Conservation (phyloP, 2,888 invertebrate genomes). For the Nemoura dubitans region DNA sequence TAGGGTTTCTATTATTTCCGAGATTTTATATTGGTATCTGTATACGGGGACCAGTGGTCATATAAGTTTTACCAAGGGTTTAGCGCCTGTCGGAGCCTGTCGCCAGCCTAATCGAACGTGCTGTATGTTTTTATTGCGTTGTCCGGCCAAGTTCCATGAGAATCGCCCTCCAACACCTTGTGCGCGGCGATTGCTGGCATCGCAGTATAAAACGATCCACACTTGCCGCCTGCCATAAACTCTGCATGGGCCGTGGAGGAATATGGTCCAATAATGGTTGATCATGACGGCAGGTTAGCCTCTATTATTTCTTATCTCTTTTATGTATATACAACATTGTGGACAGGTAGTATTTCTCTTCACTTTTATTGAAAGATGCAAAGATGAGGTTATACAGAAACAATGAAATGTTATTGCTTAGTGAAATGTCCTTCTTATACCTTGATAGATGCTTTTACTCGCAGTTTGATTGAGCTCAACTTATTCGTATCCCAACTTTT, state of each 20-base stretch:
- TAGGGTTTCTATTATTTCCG: not conserved
- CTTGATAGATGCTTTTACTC: no score
- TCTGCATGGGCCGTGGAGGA: conserved; percentile 1
- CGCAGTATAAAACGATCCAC: not conserved
- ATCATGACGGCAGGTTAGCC: no score
- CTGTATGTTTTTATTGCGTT: not conserved
- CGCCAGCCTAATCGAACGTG: not conserved
- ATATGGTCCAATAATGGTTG: not conserved
- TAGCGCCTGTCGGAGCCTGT: not conserved
- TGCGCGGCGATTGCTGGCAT: no score
- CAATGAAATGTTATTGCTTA: no score
- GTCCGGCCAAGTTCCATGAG: not conserved
- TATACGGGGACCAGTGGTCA: conserved; percentile 16
- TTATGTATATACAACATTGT: no score
- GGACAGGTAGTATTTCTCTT: no score
- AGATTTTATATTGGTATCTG: not conserved
- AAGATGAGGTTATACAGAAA: no score
- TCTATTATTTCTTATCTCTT: no score
- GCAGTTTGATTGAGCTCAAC: no score
- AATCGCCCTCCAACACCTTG: not conserved
- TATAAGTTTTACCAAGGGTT: not conserved
- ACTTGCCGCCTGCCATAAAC: not conserved
- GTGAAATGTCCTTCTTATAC: no score
- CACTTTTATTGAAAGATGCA: no score
- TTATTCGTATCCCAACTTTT: no score